Conservation (phyloP, 2,888 invertebrate genomes). For the Drosophila mettleri region DNA sequence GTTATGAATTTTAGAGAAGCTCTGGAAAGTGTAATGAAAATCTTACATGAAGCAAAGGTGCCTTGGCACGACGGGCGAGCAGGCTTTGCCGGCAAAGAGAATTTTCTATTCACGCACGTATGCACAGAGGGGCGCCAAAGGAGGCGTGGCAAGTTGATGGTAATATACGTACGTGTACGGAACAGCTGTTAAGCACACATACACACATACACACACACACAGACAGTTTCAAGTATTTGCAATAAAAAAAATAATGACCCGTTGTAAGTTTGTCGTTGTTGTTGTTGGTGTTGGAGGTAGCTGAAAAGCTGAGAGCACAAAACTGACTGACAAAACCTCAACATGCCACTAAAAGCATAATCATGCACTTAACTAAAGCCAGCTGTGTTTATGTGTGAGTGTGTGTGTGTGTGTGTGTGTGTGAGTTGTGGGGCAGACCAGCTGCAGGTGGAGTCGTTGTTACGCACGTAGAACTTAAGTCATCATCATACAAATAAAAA, state of each 20-base stretch:
- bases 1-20: constrained; percentile 14
- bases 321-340: constrained; percentile 77
- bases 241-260: constrained; percentile 47
- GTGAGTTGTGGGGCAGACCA: constrained; percentile 4
- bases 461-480: constrained; percentile 78
- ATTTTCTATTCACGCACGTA: constrained; percentile 52
- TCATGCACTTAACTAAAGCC: constrained; percentile 79
- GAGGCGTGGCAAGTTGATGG: background rate
- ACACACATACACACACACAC: background rate
- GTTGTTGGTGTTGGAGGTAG: constrained; percentile 10
- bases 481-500: constrained; percentile 79
- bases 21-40: constrained; percentile 13
- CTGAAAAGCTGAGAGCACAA: constrained; percentile 44
- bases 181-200: constrained; percentile 37
- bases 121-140: constrained; percentile 10
- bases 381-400: constrained; percentile 25
- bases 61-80: constrained; percentile 2
- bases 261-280: constrained; percentile 15
- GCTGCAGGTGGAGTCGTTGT: constrained; percentile 52
- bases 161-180: constrained; percentile 2
- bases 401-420: constrained; percentile 8
- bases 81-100: constrained; percentile 38
- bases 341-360: constrained; percentile 80
- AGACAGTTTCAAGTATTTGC: constrained; percentile 57
- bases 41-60: background rate